Percentiles rank a stretch among this genome's conserved stretches.
phyloP scores from a whole-genome alignment of 2,113 vertebrate genomes.

The Ophiodon elongatus region DNA sequence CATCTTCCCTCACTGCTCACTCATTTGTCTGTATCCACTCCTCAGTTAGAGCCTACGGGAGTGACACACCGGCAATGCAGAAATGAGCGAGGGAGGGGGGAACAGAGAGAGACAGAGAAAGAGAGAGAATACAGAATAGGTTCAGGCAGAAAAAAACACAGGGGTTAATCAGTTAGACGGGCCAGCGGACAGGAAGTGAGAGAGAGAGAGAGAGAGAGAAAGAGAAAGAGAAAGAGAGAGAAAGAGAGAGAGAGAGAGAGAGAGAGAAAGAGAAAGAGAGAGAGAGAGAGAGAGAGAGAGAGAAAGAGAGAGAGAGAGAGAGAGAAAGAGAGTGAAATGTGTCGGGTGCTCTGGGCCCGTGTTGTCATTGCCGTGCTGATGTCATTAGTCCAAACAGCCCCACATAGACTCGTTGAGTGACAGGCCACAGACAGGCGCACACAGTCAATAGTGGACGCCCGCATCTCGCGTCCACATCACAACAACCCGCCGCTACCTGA shows the following conservation, averaged over 20 bases:
- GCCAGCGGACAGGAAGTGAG: conserved; percentile 13
- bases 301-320: conserved; percentile 25
- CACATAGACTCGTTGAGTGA: conserved; percentile 71
- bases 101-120: not conserved
- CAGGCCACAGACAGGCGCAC: conserved; percentile 55
- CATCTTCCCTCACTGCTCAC: conserved; percentile 15
- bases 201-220: conserved; percentile 31
- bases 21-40: conserved; percentile 23
- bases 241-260: conserved; percentile 35
- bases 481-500: conserved; percentile 44
- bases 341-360: conserved; percentile 50
- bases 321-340: conserved; percentile 13
- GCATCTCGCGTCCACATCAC: conserved; percentile 62
- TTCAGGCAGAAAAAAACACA: not conserved
- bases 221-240: conserved; percentile 25
- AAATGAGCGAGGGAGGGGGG: not conserved
- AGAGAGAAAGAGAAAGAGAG: conserved; percentile 7
- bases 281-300: conserved; percentile 27
- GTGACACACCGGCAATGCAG: conserved; percentile 14
- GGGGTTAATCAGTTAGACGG: conserved; percentile 31
- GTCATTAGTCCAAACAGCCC: conserved; percentile 78
- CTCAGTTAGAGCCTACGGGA: conserved; percentile 32
- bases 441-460: conserved; percentile 78
- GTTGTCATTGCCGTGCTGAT: conserved; percentile 67
- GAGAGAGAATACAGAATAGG: not conserved